Evolutionary conservation across 2,797 vertebrate genomes (phyloP).

Genomic region (Eurystomus glaucurus): DNA sequence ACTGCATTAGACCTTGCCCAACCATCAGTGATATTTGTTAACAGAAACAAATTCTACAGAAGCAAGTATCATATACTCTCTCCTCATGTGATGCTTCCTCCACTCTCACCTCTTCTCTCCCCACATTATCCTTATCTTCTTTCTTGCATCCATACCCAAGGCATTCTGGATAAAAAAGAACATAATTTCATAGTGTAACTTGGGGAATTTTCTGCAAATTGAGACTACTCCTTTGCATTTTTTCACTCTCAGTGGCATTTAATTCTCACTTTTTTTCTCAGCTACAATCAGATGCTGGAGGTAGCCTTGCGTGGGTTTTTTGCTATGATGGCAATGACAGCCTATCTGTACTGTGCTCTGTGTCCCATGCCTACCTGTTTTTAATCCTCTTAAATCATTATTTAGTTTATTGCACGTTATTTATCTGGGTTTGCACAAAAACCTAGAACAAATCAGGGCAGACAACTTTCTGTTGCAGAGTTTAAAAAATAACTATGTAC

Average conservation of each 20-base stretch:
- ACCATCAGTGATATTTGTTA: rapidly evolving
- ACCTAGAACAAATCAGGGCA: not conserved
- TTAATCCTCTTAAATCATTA: not conserved
- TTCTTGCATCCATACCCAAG: not conserved
- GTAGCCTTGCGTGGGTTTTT: rapidly evolving
- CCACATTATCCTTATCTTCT: not conserved
- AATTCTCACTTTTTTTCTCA: not conserved
- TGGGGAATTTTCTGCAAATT: not conserved
- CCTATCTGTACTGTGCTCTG: not conserved
- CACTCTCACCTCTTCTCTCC: not conserved
- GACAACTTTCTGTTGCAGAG: not conserved
- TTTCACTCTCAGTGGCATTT: not conserved
- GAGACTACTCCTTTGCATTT: not conserved
- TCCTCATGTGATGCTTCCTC: not conserved
- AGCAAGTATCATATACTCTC: not conserved
- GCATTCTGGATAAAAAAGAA: not conserved
- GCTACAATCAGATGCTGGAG: not conserved
- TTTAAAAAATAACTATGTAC: not conserved
- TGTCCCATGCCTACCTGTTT: not conserved
- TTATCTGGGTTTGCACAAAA: not conserved
- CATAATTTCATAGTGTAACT: not conserved
- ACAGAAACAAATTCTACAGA: not conserved
- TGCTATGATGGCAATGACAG: not conserved
- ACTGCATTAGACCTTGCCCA: not conserved
- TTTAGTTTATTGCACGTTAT: not conserved